phyloP scores from a whole-genome alignment of 2,888 invertebrate species.

The Pristionchus mayeri region DNA sequence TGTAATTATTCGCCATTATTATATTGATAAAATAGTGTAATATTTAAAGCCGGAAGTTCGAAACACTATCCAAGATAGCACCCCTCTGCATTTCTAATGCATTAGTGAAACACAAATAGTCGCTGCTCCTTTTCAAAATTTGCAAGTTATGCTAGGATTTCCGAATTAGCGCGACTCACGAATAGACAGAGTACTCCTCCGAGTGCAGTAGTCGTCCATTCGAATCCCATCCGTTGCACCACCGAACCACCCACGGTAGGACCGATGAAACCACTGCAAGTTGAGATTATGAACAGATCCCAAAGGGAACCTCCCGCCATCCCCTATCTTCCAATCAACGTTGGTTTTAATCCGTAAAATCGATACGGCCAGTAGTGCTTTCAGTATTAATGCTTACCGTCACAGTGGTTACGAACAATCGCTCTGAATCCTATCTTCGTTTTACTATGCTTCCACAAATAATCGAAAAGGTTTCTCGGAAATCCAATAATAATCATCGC shows the following conservation, averaged over 20 bases:
- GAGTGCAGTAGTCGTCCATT: conserved; percentile 71
- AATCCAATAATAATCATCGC: not conserved
- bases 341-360: too few relatives aligned
- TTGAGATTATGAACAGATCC: too few relatives aligned
- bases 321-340: too few relatives aligned
- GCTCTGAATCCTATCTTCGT: too few relatives aligned
- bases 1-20: too few relatives aligned
- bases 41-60: not conserved
- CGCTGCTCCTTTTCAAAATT: not conserved
- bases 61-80: not conserved
- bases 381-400: too few relatives aligned
- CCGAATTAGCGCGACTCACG: too few relatives aligned
- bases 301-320: too few relatives aligned
- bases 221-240: conserved; percentile 75
- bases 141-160: not conserved
- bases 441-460: too few relatives aligned
- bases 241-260: conserved; percentile 75
- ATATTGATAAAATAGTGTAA: not conserved
- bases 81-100: not conserved
- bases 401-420: too few relatives aligned
- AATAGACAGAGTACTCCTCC: conserved; percentile 39
- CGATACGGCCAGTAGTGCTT: too few relatives aligned
- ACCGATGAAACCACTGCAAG: conserved; percentile 73
- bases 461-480: too few relatives aligned
- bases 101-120: not conserved